Evolutionary conservation across 2,888 invertebrate species (phyloP).

Genomic region (Sarcophaga variegata): DNA sequence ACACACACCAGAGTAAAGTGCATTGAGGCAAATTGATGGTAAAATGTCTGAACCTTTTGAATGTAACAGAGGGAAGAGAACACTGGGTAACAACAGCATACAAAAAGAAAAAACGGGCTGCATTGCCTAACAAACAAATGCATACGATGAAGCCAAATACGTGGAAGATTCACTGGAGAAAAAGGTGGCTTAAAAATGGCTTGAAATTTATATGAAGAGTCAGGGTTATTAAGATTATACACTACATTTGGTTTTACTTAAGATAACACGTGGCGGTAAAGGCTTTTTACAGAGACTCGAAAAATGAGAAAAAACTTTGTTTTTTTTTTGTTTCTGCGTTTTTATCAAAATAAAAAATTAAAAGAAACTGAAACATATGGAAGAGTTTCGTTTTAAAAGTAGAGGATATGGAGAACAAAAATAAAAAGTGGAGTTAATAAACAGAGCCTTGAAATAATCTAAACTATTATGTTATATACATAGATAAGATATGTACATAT

Average conservation of each 20-base stretch:
- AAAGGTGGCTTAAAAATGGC: constrained; percentile 62
- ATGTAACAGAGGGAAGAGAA: neutral
- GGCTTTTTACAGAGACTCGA: constrained; percentile 45
- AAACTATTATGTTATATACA: neutral
- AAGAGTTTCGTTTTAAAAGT: constrained; percentile 9
- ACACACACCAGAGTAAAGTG: constrained; percentile 9
- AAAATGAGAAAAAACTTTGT: neutral
- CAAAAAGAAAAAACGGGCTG: constrained; percentile 22
- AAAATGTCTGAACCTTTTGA: constrained; percentile 33
- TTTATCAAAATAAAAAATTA: constrained; percentile 12
- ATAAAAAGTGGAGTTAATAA: neutral
- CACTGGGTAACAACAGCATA: constrained; percentile 9
- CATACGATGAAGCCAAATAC: constrained; percentile 1
- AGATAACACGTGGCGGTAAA: constrained; percentile 77
- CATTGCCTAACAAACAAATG: constrained; percentile 49
- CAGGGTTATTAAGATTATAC: constrained; percentile 68
- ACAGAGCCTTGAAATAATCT: neutral
- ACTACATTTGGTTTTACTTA: constrained; percentile 75
- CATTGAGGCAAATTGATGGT: constrained; percentile 8
- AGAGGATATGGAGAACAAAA: constrained; percentile 18
- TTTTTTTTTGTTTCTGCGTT: neutral
- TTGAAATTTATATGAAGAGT: constrained; percentile 64
- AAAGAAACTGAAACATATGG: constrained; percentile 34
- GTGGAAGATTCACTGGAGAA: constrained; percentile 15
- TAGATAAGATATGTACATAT: too few relatives aligned